Evolutionary conservation across 2,797 vertebrate species (phyloP).

Genomic region (Heterohyrax brucei): DNA sequence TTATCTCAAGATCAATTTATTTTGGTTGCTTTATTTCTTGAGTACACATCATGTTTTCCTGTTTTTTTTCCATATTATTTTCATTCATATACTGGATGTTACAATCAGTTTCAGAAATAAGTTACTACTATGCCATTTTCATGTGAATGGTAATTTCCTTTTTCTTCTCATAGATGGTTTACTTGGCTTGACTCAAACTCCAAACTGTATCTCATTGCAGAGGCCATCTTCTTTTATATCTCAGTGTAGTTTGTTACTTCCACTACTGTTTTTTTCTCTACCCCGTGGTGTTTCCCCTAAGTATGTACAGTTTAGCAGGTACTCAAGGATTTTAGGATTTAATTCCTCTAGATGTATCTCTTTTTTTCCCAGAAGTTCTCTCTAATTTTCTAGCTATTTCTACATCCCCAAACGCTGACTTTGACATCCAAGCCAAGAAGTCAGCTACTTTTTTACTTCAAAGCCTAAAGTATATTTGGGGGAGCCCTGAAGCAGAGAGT

Average conservation of each 20-base stretch:
- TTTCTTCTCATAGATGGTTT: neutral
- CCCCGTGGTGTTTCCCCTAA: neutral
- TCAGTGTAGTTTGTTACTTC: neutral
- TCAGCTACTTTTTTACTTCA: neutral
- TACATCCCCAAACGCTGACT: neutral
- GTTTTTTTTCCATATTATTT: neutral
- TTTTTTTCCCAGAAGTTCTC: neutral
- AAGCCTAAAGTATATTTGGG: neutral
- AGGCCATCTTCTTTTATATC: neutral
- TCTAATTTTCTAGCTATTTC: constrained; percentile 12
- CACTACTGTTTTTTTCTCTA: neutral
- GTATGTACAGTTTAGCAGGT: neutral
- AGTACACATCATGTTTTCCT: neutral
- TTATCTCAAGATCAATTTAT: constrained; percentile 52
- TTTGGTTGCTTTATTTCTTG: constrained; percentile 9
- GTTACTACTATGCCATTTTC: neutral
- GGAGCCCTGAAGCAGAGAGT: neutral
- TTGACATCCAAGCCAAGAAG: neutral
- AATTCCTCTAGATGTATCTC: neutral
- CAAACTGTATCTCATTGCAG: neutral
- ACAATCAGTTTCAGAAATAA: constrained; percentile 1
- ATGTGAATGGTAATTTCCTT: neutral
- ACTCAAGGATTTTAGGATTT: neutral
- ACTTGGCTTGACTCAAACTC: constrained; percentile 39
- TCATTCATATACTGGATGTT: neutral